A percentile compares a stretch with the other conserved stretches of the same genome.
phyloP scores from a whole-genome alignment of 2,113 vertebrate species.

The Hemicordylus capensis region DNA sequence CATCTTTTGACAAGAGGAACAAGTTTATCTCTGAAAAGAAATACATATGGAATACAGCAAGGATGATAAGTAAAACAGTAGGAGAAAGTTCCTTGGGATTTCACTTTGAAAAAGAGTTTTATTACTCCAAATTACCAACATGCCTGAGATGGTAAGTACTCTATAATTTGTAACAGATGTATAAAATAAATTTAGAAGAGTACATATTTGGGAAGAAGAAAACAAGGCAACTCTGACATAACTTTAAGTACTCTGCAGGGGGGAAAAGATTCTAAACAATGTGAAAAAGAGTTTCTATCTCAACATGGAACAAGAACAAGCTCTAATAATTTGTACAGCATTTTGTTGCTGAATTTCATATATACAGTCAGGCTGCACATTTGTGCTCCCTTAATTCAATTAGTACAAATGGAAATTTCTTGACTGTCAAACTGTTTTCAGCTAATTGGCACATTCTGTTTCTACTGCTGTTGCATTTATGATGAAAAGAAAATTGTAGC shows the following conservation, averaged over 20 bases:
- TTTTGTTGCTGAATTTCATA: background rate
- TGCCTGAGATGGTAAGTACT: conserved; percentile 31
- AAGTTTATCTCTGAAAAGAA: no score
- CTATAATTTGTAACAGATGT: background rate
- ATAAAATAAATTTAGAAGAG: background rate
- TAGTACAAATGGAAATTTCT: conserved; percentile 24
- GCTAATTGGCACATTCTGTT: conserved; percentile 12
- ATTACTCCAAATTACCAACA: conserved; percentile 58
- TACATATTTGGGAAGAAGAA: background rate
- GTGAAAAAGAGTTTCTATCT: no score
- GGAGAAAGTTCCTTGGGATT: conserved; percentile 17
- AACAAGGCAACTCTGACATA: background rate
- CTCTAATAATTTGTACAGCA: background rate
- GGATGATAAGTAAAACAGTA: no score
- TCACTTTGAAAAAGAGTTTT: conserved; percentile 45
- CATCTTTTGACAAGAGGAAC: no score
- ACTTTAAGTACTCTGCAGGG: background rate
- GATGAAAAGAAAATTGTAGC: background rate
- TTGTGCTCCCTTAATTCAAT: conserved; percentile 10
- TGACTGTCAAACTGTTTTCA: conserved; percentile 19
- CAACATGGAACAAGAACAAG: no score
- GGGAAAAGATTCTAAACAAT: no score
- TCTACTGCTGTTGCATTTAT: background rate
- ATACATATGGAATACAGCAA: no score
- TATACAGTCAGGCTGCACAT: background rate